These are phyloP conservation scores for Chiloscyllium punctatum DNA, from an alignment of 2,797 vertebrate genomes.

Conservation along the genomic window DNA sequence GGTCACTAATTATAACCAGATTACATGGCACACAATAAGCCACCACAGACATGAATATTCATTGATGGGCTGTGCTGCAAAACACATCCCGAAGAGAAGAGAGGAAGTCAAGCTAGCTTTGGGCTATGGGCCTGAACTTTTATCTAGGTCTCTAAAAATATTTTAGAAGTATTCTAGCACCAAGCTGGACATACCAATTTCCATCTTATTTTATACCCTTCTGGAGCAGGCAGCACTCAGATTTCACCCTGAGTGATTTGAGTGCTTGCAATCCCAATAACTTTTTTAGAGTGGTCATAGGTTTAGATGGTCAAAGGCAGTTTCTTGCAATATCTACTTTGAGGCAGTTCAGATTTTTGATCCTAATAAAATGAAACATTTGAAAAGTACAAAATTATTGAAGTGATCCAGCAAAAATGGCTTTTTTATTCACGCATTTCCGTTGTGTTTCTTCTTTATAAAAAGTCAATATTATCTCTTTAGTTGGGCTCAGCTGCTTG, in stretches of 20 bases:
- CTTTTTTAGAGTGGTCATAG: not conserved
- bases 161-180: not conserved
- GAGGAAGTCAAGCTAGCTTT: not conserved
- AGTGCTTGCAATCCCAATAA: not conserved
- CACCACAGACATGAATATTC: not conserved
- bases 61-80: not conserved
- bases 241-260: not conserved
- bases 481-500: not conserved
- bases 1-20: not conserved
- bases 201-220: not conserved
- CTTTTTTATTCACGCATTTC: not conserved
- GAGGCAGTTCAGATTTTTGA: not conserved
- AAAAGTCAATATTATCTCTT: not conserved
- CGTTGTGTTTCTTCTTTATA: not conserved
- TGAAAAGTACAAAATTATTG: not conserved
- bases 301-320: not conserved
- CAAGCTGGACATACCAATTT: not conserved
- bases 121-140: not conserved
- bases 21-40: not conserved
- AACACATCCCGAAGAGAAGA: not conserved
- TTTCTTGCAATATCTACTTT: not conserved
- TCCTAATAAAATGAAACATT: not conserved
- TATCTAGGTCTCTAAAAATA: not conserved
- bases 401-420: not conserved
- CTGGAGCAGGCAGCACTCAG: not conserved